Conservation (phyloP, 2,797 vertebrate genomes). For the Bovichtus diacanthus region DNA sequence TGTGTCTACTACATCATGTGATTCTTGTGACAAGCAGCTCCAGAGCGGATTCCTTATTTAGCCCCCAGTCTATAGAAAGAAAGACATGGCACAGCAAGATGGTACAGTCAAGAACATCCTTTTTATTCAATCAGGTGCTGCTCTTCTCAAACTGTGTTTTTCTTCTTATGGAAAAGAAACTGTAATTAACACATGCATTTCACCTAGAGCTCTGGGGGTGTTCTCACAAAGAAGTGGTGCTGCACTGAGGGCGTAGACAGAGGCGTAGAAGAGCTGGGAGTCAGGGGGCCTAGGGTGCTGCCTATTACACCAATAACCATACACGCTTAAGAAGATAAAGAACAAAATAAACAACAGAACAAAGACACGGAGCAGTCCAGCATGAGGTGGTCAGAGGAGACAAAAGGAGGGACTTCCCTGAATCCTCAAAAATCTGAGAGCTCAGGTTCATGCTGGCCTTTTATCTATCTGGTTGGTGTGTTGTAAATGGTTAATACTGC, state of each 20-base stretch:
- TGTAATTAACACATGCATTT: constrained; percentile 94
- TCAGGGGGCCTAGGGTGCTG: constrained; percentile 71
- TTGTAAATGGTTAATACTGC: constrained; percentile 83
- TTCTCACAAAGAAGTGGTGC: constrained; percentile 80
- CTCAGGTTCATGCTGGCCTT: constrained; percentile 65
- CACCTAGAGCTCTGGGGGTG: constrained; percentile 87
- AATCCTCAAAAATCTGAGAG: constrained; percentile 54
- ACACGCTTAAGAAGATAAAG: constrained; percentile 72
- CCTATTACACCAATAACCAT: constrained; percentile 78
- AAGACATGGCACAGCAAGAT: constrained; percentile 52
- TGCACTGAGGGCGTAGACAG: constrained; percentile 77
- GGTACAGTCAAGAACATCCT: constrained; percentile 92
- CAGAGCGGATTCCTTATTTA: neutral
- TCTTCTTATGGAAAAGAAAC: constrained; percentile 92
- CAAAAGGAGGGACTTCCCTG: constrained; percentile 67
- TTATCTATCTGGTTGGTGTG: constrained; percentile 55
- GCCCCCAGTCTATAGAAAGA: constrained; percentile 19
- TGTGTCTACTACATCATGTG: neutral
- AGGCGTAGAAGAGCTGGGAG: constrained; percentile 72
- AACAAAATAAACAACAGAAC: constrained; percentile 80
- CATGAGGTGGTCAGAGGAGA: constrained; percentile 74
- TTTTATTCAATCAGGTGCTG: constrained; percentile 91
- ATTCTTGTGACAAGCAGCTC: neutral
- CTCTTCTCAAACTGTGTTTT: constrained; percentile 91
- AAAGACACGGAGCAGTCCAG: constrained; percentile 74